A percentile compares a stretch with the other conserved stretches of the same genome.
Evolutionary conservation across 2,888 invertebrate species (phyloP).

Genomic region (Boloria selene): DNA sequence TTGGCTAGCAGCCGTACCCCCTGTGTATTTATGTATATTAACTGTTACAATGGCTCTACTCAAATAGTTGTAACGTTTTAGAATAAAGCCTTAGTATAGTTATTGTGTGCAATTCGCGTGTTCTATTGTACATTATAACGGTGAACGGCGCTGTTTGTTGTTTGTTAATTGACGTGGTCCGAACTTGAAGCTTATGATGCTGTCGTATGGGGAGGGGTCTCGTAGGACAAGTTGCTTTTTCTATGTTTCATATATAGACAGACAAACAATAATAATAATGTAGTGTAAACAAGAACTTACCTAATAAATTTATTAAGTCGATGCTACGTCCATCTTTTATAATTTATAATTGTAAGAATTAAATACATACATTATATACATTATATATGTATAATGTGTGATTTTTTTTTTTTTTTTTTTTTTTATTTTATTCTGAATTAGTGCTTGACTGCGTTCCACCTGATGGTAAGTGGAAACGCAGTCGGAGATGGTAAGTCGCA

Average conservation of each 20-base stretch:
- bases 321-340: background rate
- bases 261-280: too few relatives aligned
- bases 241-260: background rate
- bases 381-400: too few relatives aligned
- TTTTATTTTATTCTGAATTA: too few relatives aligned
- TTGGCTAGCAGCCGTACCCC: conserved; percentile 1
- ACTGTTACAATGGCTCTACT: conserved; percentile 11
- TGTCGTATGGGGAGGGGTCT: conserved; percentile 16
- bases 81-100: conserved; percentile 41
- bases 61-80: conserved; percentile 20
- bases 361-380: too few relatives aligned
- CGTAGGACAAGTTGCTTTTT: conserved; percentile 7
- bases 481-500: too few relatives aligned
- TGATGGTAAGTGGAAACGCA: too few relatives aligned
- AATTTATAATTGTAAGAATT: too few relatives aligned
- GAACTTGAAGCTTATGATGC: conserved; percentile 22
- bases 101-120: conserved; percentile 62
- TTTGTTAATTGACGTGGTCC: conserved; percentile 73
- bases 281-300: background rate
- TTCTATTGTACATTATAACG: conserved; percentile 66
- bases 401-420: too few relatives aligned
- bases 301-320: background rate
- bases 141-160: conserved; percentile 68
- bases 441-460: too few relatives aligned
- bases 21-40: conserved; percentile 1